Percentiles rank a stretch among this genome's conserved stretches.
phyloP scores from a whole-genome alignment of 2,797 vertebrate species.

The Danio choprae region DNA sequence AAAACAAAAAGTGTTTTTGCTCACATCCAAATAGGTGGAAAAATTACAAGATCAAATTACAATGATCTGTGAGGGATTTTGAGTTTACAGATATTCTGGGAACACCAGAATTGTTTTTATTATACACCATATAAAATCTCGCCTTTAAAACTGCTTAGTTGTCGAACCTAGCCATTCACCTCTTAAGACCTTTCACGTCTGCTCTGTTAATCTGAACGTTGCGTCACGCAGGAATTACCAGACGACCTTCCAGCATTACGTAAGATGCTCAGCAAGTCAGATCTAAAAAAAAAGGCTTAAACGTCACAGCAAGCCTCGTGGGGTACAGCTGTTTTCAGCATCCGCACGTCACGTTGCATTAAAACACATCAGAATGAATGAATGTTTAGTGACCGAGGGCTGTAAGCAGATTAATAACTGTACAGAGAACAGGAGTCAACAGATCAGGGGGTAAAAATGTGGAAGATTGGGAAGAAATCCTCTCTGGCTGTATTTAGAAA shows the following conservation, averaged over 20 bases:
- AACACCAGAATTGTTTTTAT: too few species aligned
- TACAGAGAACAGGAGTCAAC: background rate
- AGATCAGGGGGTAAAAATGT: background rate
- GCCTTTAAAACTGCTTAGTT: background rate
- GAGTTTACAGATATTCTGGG: too few species aligned
- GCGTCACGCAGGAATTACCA: conserved; percentile 64
- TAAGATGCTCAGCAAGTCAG: conserved; percentile 71
- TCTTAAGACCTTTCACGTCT: background rate
- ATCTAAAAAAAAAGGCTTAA: conserved; percentile 68
- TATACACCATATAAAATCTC: too few species aligned
- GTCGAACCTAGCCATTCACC: too few species aligned
- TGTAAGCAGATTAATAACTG: conserved; percentile 19
- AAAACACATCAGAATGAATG: background rate
- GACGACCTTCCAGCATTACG: conserved; percentile 59
- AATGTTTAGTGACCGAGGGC: conserved; percentile 8
- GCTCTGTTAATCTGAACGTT: conserved; percentile 61
- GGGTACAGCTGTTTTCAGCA: conserved; percentile 18
- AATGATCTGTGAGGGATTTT: too few species aligned
- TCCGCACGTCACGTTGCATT: background rate
- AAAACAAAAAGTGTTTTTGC: too few species aligned
- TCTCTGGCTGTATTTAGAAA: background rate
- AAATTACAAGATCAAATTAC: too few species aligned
- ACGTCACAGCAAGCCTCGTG: background rate
- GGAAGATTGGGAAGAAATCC: background rate
- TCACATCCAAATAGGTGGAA: too few species aligned